Percentiles rank a stretch among this genome's conserved stretches.
phyloP scores from a whole-genome alignment of 2,113 vertebrate genomes.

The Antechinus stuartii region DNA sequence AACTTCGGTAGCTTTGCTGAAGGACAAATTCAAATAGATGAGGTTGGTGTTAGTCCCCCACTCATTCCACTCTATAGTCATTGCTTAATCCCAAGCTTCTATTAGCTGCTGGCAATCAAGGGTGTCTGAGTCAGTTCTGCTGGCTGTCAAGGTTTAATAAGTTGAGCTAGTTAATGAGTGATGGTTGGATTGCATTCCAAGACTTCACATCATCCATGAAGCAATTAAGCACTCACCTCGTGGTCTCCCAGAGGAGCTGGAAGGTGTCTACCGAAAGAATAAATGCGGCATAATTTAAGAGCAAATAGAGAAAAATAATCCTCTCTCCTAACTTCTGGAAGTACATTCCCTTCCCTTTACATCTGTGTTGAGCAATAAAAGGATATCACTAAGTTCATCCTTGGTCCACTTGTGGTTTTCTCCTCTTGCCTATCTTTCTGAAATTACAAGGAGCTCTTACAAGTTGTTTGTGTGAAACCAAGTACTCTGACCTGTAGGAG shows the following conservation, averaged over 20 bases:
- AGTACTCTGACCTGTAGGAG: slow-evolving; percentile 67
- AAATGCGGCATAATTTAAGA: slow-evolving; percentile 62
- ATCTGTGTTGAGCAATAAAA: slow-evolving; percentile 1
- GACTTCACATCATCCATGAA: slow-evolving; percentile 83
- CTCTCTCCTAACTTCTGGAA: not conserved
- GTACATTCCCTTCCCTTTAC: slow-evolving; percentile 7
- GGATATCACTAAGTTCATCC: not conserved
- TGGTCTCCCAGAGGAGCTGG: slow-evolving; percentile 73
- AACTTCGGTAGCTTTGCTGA: not conserved
- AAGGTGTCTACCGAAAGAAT: slow-evolving; percentile 54
- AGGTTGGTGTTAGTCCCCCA: slow-evolving; percentile 59
- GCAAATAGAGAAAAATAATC: slow-evolving; percentile 44
- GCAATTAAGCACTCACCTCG: slow-evolving; percentile 79
- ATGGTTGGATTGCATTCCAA: slow-evolving; percentile 86
- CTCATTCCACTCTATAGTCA: slow-evolving; percentile 68
- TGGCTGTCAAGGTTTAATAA: slow-evolving; percentile 86
- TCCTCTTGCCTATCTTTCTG: slow-evolving; percentile 48
- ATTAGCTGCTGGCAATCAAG: slow-evolving; percentile 77
- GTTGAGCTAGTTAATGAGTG: slow-evolving; percentile 89
- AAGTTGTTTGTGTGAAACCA: slow-evolving; percentile 65
- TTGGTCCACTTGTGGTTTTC: slow-evolving; percentile 24
- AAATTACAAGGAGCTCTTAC: slow-evolving; percentile 62
- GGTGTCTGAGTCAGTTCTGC: slow-evolving; percentile 84
- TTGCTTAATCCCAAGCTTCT: slow-evolving; percentile 69
- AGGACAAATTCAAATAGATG: slow-evolving; percentile 73